Conservation (phyloP, 2,888 invertebrate species). For the Heliconius ethilla region DNA sequence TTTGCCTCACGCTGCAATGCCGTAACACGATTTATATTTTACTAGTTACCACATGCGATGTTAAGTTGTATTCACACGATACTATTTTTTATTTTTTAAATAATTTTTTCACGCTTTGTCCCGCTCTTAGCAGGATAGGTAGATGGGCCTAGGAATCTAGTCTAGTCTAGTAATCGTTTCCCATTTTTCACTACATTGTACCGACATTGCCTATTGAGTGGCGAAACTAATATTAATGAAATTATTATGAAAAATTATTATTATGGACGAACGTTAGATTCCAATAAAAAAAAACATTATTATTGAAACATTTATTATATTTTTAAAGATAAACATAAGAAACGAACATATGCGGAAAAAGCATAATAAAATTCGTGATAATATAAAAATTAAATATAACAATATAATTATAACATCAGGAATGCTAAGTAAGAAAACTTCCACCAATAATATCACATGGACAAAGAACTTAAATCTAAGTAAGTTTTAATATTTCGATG, state of each 20-base stretch:
- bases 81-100: not conserved
- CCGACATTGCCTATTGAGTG: too few species aligned
- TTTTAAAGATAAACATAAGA: conserved; percentile 16
- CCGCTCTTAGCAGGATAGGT: too few species aligned
- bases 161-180: too few species aligned
- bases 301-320: conserved; percentile 25
- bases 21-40: conserved; percentile 43
- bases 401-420: conserved; percentile 27
- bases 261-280: not conserved
- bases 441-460: conserved; percentile 39
- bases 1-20: conserved; percentile 38
- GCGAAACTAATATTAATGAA: too few species aligned
- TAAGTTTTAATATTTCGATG: conserved; percentile 31
- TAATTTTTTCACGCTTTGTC: too few species aligned
- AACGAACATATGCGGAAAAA: conserved; percentile 3
- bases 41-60: conserved; percentile 38
- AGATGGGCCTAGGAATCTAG: too few species aligned
- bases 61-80: conserved; percentile 22
- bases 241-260: not conserved
- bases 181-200: too few species aligned
- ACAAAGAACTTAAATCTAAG: conserved; percentile 28
- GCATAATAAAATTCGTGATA: conserved; percentile 17
- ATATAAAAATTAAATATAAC: conserved; percentile 18
- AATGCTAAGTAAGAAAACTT: conserved; percentile 38
- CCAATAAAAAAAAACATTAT: not conserved